Evolutionary conservation across 2,797 vertebrate species (phyloP).

Genomic region (Malurus splendens): DNA sequence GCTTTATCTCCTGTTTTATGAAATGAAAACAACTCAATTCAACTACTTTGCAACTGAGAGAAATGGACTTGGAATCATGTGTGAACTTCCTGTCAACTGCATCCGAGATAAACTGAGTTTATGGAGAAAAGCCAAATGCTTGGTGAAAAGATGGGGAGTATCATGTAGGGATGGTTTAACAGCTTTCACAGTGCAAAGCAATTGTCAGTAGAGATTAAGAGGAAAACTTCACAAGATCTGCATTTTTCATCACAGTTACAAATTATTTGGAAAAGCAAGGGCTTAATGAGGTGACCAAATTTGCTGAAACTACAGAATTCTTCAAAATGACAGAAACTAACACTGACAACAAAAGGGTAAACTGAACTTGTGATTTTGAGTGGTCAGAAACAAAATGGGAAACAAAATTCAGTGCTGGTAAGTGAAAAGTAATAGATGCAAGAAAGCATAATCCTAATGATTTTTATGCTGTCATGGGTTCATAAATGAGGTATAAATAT

Average conservation of each 20-base stretch:
- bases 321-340: neutral
- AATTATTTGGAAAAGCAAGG: neutral
- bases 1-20: neutral
- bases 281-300: neutral
- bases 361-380: neutral
- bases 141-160: neutral
- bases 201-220: neutral
- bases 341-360: neutral
- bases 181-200: neutral
- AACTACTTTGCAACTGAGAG: neutral
- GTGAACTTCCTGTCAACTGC: neutral
- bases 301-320: neutral
- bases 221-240: neutral
- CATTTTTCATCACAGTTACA: neutral
- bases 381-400: neutral
- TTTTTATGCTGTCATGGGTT: neutral
- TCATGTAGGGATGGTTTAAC: neutral
- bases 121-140: neutral
- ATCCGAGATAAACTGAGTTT: neutral
- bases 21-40: neutral
- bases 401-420: neutral
- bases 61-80: neutral
- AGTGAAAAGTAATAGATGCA: neutral
- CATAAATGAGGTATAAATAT: neutral
- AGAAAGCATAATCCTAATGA: neutral